Percentiles rank a stretch among this genome's conserved stretches.
Evolutionary conservation across 2,113 vertebrate genomes (phyloP).

Genomic region (Callospermophilus lateralis): DNA sequence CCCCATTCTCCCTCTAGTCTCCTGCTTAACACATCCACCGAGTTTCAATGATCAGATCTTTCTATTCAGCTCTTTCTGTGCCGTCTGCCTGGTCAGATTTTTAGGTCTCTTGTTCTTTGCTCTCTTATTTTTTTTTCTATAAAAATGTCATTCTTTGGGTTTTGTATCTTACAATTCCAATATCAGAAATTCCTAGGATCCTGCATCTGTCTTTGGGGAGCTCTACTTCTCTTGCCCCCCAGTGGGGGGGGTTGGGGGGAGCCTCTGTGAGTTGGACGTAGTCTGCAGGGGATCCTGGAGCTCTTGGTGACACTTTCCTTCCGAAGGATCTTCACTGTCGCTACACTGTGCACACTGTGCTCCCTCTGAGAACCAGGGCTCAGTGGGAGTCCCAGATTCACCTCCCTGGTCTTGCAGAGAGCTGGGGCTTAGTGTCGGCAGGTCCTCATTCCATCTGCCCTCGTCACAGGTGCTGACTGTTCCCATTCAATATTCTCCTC

Average conservation of each 20-base stretch:
- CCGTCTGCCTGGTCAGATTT: background rate
- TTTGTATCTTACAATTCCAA: background rate
- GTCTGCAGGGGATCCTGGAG: background rate
- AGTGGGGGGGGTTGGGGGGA: background rate
- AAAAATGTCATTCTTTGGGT: background rate
- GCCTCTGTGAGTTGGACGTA: background rate
- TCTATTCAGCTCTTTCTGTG: background rate
- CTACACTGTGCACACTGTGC: background rate
- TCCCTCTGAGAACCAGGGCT: background rate
- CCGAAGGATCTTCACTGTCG: background rate
- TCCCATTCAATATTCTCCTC: background rate
- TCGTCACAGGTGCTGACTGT: background rate
- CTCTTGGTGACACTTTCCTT: background rate
- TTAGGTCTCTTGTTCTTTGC: background rate
- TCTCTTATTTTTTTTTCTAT: background rate
- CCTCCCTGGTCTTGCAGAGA: rapidly evolving
- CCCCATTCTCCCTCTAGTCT: background rate
- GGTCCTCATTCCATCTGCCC: background rate
- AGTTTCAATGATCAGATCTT: background rate
- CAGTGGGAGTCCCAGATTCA: background rate
- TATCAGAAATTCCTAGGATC: background rate
- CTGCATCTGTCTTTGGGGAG: background rate
- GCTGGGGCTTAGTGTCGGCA: background rate
- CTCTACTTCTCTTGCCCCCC: background rate
- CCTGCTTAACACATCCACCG: background rate